Evolutionary conservation across 64 coral and sea anemone genomes (phyloP).

Genomic region (Pocillopora verrucosa): DNA sequence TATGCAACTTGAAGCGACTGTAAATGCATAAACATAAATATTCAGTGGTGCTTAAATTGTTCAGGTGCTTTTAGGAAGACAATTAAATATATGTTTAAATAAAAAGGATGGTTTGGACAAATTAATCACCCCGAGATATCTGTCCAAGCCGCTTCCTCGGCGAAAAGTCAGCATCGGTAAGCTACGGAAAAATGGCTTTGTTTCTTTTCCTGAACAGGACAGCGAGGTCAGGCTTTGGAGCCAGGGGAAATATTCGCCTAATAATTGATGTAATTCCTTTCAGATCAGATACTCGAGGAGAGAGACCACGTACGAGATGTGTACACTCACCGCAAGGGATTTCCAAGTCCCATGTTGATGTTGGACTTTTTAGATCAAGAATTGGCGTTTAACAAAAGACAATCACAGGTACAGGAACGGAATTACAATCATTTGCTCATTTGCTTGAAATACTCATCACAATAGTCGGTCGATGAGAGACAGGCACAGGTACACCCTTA

Average conservation of each 20-base stretch:
- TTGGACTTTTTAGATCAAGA: constrained; percentile 66
- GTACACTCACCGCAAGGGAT: constrained; percentile 90
- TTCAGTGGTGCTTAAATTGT: no score
- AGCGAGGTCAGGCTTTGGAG: background rate
- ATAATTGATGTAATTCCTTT: background rate
- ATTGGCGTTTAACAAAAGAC: constrained; percentile 77
- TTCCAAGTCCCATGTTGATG: constrained; percentile 82
- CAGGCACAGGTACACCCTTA: background rate
- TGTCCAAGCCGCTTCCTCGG: no score
- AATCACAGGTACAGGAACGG: constrained; percentile 67
- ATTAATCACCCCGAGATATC: no score
- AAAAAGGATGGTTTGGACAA: no score
- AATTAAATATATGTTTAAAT: no score
- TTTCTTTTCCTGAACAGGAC: no score
- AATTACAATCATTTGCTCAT: background rate
- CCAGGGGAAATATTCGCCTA: background rate
- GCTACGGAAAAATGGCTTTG: no score
- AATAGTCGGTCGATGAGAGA: background rate
- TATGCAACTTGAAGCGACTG: no score
- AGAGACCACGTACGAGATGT: constrained; percentile 78
- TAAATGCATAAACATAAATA: no score
- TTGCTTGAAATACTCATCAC: no score
- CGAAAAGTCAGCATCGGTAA: no score
- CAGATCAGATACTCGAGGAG: constrained; percentile 86
- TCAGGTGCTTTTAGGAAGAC: no score